Evolutionary conservation across 2,113 vertebrate genomes (phyloP), one percentile per base, ranked within the genome.

Genomic region (Perca flavescens): DNA sequence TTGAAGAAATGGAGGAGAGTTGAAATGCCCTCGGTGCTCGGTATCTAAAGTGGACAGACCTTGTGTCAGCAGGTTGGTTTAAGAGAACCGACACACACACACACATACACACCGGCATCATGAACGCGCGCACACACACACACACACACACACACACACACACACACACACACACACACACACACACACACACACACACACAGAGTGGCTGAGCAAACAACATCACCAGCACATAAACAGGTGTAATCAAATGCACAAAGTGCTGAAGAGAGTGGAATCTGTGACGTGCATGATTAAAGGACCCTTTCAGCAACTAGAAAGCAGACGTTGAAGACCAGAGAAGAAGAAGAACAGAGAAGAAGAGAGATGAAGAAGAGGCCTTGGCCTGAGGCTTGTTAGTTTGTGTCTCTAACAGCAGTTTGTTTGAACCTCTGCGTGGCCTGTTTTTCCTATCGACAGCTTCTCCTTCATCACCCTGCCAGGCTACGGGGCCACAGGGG

Each of bases 21-120:
- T 86, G 82, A 77, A 17, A 25, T 52, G 80, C 82, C 88, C 77
- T 40, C 53, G 8, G 83, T 31, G 83, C 71, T 80, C 36, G 46
- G 62, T 67, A 82, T 88, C 89, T 86, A 49, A 85, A 74, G 53
- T 61, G 86, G 89, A 93, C 86, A 89, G 84, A 91, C 89, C 73
- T 90, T 52, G 82, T 82, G 92, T 95, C 95, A 95, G 94, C 92
- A 91, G 86, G 81, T 87, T 92, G 91, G 83, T 92, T 94, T 93
- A 93, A 88, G 84, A 89, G 88, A 76, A 75, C 61, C 84, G n/a
- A n/a, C n/a, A n/a, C 87, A 82, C 64, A 86, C 87, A 84, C 85
- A 83, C 53, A 14, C 65, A 50, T 10, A 50, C 64, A 77, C 75
- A 57, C n/a, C 73, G 72, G 66, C 57, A 5, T 69, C 85, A 53